Percentiles rank a stretch among this genome's conserved stretches.
Evolutionary conservation across 2,113 vertebrate genomes (phyloP).

Genomic region (Pelecanus crispus): DNA sequence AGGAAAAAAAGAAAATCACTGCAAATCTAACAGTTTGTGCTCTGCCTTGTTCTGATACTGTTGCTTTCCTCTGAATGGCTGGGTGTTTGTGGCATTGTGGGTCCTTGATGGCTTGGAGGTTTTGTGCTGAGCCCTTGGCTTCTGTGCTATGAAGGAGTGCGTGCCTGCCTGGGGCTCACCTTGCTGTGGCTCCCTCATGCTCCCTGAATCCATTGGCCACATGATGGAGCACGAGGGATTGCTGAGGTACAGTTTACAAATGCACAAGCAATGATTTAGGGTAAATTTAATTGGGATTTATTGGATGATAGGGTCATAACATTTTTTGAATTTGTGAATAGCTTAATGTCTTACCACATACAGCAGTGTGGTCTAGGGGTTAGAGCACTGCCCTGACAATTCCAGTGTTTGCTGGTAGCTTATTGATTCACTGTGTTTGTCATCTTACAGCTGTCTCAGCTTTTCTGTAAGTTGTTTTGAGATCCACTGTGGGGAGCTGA

Average conservation of each 20-base stretch:
- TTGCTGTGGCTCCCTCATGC: background rate
- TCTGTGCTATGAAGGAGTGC: too few species aligned
- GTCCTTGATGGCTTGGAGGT: too few species aligned
- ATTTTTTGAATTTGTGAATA: background rate
- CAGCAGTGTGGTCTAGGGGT: background rate
- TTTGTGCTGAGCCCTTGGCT: background rate
- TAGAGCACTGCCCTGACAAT: background rate
- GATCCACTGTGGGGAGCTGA: background rate
- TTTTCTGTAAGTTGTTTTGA: background rate
- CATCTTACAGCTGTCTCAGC: background rate
- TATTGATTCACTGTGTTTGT: background rate
- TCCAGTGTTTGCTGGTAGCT: background rate
- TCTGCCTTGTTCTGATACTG: background rate
- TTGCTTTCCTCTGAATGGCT: background rate
- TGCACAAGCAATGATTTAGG: background rate
- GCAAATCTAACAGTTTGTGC: background rate
- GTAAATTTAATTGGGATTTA: background rate
- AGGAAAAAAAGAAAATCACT: too few species aligned
- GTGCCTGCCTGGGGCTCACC: fast-evolving
- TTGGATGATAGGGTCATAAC: background rate
- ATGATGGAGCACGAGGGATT: background rate
- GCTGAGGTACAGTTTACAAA: background rate
- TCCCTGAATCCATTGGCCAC: background rate
- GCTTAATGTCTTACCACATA: background rate
- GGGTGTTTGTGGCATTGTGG: background rate